Base-by-base conservation (phyloP, 2,797 vertebrate genomes). In the Danionella dracula region DNA sequence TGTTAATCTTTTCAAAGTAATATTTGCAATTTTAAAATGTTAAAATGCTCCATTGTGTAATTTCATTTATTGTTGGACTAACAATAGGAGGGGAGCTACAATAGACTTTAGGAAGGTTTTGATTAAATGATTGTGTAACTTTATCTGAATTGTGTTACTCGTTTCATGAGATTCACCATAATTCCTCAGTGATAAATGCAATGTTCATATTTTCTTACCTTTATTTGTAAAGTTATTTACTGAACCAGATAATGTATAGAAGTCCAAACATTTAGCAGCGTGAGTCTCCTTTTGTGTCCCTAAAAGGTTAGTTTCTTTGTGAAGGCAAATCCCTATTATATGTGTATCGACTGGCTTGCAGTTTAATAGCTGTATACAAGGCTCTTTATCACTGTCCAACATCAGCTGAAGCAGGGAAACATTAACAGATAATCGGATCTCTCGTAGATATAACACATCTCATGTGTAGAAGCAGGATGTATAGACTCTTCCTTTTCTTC, bases 211-310 rank as follows among this genome's bases (percentile, higher is more conserved):
- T 27, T 27, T 27, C 23, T 3, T 6, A 27, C 23, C 6, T 27
- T 27, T 3, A 35, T 42, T 32, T n/a, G 42, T 21, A 17, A 21
- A 19, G 19, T 27, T 27, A 13, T 60, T 60, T 67, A 54, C 27
- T 48, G 13, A 13, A 49, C 50, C 50, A 20, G 70, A 66, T 58
- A 70, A 74, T 57, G 51, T 51, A 51, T 42, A 17, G 27, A 63
- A 51, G 37, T 16, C 9, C 37, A 32, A 27, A 17, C 32, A 61
- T 49, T n/a, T n/a, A n/a, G n/a, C n/a, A n/a, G n/a, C n/a, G n/a
- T n/a, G n/a, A 13, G 48, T 65, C 41, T 37, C 29, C 29, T 54
- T 65, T 37, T 11, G 3, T 45, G 31, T 54, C 54, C 42, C 11
- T 5, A 34, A 27, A 66, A 61, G 48, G 57, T 68, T 53, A 60